These are phyloP conservation scores for Dasyornis broadbenti DNA, from an alignment of 2,113 vertebrate genomes.

Conservation along the genomic window DNA sequence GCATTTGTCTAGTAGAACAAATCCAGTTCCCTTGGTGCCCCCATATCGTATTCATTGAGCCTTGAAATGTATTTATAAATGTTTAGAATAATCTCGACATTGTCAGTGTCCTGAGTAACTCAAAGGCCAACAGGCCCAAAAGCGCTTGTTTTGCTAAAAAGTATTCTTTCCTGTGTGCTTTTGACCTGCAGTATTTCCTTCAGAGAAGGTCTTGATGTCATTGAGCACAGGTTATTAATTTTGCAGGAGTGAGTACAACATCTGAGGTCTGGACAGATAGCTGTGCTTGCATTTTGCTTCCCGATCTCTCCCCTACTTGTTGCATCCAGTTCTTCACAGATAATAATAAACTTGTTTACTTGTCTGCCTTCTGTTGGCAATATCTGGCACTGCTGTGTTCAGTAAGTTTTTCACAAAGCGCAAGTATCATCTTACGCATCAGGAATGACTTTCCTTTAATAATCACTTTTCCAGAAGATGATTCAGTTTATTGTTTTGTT, in stretches of 20 bases:
- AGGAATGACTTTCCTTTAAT: background rate
- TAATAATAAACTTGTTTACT: slow-evolving; percentile 50
- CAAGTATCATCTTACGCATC: background rate
- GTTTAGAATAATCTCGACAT: background rate
- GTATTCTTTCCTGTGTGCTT: background rate
- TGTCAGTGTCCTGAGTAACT: background rate
- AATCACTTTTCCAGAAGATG: background rate
- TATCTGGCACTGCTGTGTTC: slow-evolving; percentile 4
- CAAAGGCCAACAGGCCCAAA: background rate
- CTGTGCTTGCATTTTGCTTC: background rate
- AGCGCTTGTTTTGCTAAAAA: background rate
- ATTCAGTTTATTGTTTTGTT: background rate
- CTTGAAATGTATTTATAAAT: background rate
- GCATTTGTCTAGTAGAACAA: background rate
- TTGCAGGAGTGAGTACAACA: background rate
- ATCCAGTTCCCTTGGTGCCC: background rate
- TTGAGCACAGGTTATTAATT: background rate
- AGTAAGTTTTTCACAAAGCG: background rate
- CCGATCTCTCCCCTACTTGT: background rate
- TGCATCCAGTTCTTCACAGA: background rate
- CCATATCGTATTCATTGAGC: background rate
- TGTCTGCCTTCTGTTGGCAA: slow-evolving; percentile 15
- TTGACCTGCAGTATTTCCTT: background rate
- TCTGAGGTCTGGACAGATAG: background rate
- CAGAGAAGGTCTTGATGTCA: background rate